Evolutionary conservation across 2,113 vertebrate species (phyloP).

Genomic region (Chloebia gouldiae): DNA sequence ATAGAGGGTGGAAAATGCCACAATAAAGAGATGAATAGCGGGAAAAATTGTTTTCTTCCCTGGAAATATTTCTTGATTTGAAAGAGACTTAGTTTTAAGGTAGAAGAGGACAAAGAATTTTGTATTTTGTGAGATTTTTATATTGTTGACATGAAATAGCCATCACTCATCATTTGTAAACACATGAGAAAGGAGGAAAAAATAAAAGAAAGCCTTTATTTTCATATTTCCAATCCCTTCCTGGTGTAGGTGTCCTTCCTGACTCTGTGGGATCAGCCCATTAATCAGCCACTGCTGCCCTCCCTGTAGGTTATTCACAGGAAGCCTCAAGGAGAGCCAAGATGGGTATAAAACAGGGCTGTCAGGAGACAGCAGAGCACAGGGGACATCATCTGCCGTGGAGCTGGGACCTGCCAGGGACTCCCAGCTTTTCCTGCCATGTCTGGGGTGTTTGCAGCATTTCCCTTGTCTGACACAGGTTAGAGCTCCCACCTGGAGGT

Average conservation of each 20-base stretch:
- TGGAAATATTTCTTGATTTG: background rate
- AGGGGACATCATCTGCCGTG: fast-evolving
- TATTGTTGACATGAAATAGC: background rate
- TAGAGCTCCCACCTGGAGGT: background rate
- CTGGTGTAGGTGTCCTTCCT: background rate
- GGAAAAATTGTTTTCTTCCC: background rate
- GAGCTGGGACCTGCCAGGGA: background rate
- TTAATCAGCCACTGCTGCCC: background rate
- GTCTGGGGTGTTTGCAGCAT: background rate
- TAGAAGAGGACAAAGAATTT: background rate
- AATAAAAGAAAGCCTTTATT: background rate
- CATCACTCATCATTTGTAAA: background rate
- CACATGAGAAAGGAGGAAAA: background rate
- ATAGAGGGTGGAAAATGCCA: background rate
- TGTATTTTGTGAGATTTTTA: background rate
- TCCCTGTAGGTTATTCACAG: background rate
- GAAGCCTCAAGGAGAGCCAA: background rate
- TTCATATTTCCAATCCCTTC: background rate
- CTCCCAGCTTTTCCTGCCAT: background rate
- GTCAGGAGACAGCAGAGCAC: background rate
- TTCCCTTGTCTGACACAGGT: background rate
- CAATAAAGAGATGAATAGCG: background rate
- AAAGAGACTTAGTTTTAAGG: background rate
- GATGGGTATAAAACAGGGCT: background rate
- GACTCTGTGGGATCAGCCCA: background rate